Evolutionary conservation across 2,113 vertebrate species (phyloP).

Genomic region (Romanogobio albipinnatus): DNA sequence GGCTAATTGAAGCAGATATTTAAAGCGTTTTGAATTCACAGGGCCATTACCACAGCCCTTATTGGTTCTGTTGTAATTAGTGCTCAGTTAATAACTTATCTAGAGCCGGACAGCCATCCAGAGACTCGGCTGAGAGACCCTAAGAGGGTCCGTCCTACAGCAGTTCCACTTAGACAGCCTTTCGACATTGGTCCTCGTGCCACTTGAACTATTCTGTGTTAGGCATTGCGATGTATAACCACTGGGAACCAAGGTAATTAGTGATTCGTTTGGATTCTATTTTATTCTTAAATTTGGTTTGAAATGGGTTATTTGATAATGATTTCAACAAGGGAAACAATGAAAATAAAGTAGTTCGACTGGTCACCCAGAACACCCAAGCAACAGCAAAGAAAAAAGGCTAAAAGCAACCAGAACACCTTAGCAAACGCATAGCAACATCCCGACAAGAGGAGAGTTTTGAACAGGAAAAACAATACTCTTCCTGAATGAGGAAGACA

Average conservation of each 20-base stretch:
- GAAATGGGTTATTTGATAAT: not conserved
- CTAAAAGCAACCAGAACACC: not conserved
- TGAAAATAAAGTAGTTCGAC: not conserved
- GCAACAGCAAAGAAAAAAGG: not conserved
- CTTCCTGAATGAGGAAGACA: too few relatives aligned
- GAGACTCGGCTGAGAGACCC: slow-evolving; percentile 48
- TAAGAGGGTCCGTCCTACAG: slow-evolving; percentile 23
- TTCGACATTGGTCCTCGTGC: not conserved
- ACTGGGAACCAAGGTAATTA: not conserved
- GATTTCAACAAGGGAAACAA: not conserved
- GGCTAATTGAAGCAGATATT: slow-evolving; percentile 50
- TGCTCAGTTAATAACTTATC: slow-evolving; percentile 56
- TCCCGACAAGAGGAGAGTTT: not conserved
- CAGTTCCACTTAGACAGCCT: slow-evolving; percentile 29
- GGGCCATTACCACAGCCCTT: slow-evolving; percentile 55
- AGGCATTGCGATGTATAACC: too few relatives aligned
- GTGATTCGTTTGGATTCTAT: not conserved
- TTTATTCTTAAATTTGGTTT: not conserved
- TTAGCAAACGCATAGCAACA: not conserved
- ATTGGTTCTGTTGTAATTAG: slow-evolving; percentile 62
- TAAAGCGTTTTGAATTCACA: slow-evolving; percentile 55
- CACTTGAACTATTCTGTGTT: not conserved
- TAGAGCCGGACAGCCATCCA: slow-evolving; percentile 37
- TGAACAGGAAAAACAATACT: too few relatives aligned
- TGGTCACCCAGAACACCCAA: not conserved